phyloP scores from a whole-genome alignment of 2,797 vertebrate genomes.

The Vireo griseus region DNA sequence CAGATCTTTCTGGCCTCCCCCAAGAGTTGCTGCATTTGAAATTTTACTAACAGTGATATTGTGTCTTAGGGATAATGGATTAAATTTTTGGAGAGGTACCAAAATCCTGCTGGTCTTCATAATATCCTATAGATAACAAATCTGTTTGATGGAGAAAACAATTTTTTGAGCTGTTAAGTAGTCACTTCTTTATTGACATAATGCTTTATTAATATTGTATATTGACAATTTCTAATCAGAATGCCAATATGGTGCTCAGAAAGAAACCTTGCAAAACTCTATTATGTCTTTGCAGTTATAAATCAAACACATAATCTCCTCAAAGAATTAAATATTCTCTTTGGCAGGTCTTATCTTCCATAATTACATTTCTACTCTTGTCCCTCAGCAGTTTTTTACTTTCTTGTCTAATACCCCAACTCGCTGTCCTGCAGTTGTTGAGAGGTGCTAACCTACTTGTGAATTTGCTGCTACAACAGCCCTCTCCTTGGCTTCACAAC shows the following conservation, averaged over 20 bases:
- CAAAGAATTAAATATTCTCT: background rate
- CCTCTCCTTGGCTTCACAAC: background rate
- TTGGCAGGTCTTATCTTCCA: background rate
- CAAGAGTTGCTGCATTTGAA: background rate
- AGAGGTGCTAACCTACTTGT: background rate
- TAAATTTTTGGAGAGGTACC: background rate
- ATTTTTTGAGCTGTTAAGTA: background rate
- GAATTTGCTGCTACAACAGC: background rate
- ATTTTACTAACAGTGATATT: background rate
- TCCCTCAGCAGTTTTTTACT: background rate
- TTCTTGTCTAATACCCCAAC: background rate
- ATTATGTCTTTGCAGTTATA: background rate
- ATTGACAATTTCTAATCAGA: constrained; percentile 5
- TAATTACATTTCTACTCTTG: background rate
- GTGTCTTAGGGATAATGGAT: background rate
- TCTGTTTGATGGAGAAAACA: background rate
- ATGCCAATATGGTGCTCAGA: background rate
- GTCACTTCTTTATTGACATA: background rate
- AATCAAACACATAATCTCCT: background rate
- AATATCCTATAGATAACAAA: background rate
- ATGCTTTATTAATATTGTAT: background rate
- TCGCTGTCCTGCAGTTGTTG: background rate
- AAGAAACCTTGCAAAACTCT: background rate
- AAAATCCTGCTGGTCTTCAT: background rate
- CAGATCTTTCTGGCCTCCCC: background rate